These are phyloP conservation scores for Tridacna crocea DNA, from an alignment of 2,888 invertebrate genomes.

Conservation along the genomic window DNA sequence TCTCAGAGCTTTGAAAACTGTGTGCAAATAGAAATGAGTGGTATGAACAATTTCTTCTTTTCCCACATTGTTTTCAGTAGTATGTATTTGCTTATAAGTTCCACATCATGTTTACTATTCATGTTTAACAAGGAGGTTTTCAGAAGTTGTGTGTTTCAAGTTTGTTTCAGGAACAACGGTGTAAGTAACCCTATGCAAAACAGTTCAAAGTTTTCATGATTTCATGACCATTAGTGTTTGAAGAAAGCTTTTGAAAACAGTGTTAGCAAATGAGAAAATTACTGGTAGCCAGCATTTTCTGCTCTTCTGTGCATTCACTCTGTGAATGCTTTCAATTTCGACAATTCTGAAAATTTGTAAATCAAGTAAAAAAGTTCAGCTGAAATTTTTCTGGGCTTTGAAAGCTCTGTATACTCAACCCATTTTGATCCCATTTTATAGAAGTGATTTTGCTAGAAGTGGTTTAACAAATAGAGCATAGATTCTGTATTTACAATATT, in stretches of 20 bases:
- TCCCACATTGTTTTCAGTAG: neutral
- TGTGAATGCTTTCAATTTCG: neutral
- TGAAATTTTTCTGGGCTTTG: neutral
- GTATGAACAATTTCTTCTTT: neutral
- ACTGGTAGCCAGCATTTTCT: too few relatives aligned
- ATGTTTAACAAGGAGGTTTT: too few relatives aligned
- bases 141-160: too few relatives aligned
- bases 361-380: neutral
- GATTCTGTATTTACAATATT: neutral
- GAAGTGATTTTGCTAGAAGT: neutral
- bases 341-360: neutral
- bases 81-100: neutral
- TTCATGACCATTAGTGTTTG: too few relatives aligned
- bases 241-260: too few relatives aligned
- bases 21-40: neutral
- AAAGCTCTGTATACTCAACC: neutral
- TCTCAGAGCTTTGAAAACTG: neutral
- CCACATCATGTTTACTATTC: too few relatives aligned
- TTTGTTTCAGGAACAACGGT: too few relatives aligned
- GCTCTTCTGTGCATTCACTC: too few relatives aligned
- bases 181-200: too few relatives aligned
- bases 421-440: neutral
- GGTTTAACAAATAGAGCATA: neutral
- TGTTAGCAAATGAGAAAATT: too few relatives aligned
- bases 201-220: too few relatives aligned